Evolutionary conservation across 2,113 vertebrate genomes (phyloP), one percentile per base, ranked within the genome.

Genomic region (Pituophis catenifer): DNA sequence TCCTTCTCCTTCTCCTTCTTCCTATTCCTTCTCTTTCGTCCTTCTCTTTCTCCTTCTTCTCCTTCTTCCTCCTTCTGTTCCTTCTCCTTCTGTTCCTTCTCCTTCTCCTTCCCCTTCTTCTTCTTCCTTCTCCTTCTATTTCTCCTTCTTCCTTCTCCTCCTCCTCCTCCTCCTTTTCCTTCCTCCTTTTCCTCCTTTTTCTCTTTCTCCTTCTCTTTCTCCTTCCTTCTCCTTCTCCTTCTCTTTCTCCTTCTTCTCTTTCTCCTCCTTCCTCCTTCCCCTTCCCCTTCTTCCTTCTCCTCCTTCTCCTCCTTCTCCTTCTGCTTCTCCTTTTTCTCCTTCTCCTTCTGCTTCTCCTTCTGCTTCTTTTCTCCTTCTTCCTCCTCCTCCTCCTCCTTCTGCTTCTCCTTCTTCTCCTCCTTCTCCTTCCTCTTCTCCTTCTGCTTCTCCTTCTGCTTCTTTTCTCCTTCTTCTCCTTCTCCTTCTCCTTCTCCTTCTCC

Each of bases 191-290:
- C 2, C 2, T 9, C 19, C 1, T 44, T 2, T 2, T 38, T 15
- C 44, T 2, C 17, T 58, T 29, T 38, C 24, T 10, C 50, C 53
- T 48, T 12, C 50, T 17, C 13, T 1, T 1, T 1, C 19, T 21
- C 3, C 19, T 8, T 13, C 38, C 5, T 0, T 0, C 0, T n/a
- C 12, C 48, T 26, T 57, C 5, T 5, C 4, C 8, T 1, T 2
- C 2, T 23, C 11, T 0, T 38, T 5, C 44, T 1, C 4, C 55
- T 21, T 0, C 57, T 8, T 13, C 38, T 7, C 0, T 0, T 13
- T 12, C 44, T 48, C 5, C 44, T 48, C 4, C 4, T 48, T 5
- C 3, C 4, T 48, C 44, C 44, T 48, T 5, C 44, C 5, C 0
- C 44, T 48, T 0, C 44, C 5, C 4, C 4, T 48, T 48, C 3